These are phyloP conservation scores for Cyprinodon tularosa DNA, from an alignment of 2,113 vertebrate genomes.

Conservation along the genomic window DNA sequence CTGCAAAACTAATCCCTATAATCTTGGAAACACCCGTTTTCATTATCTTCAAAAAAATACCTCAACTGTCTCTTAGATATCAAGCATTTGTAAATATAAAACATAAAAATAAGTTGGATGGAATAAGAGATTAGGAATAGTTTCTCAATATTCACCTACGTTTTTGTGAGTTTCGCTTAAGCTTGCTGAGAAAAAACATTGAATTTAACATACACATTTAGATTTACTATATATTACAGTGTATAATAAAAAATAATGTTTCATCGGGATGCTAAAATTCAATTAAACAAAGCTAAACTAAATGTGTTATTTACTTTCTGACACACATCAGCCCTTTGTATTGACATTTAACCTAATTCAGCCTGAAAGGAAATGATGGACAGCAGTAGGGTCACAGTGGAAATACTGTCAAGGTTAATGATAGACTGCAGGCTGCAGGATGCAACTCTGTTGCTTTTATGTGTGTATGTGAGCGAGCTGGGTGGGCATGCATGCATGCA, in stretches of 20 bases:
- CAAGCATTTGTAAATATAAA: not conserved
- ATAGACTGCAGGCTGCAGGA: constrained; percentile 65
- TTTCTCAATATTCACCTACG: not conserved
- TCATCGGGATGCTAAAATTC: not conserved
- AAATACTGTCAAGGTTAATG: constrained; percentile 76
- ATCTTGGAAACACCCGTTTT: no score
- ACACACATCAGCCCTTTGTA: constrained; percentile 18
- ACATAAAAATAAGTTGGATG: not conserved
- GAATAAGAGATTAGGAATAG: not conserved
- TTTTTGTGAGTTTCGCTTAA: not conserved
- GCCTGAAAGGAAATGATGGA: constrained; percentile 34
- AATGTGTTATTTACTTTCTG: constrained; percentile 6
- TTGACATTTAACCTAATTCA: constrained; percentile 45
- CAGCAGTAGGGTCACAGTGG: constrained; percentile 53
- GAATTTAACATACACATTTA: not conserved
- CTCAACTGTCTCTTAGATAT: not conserved
- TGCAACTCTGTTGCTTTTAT: constrained; percentile 22
- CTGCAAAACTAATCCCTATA: not conserved
- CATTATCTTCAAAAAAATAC: no score
- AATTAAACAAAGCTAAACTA: no score
- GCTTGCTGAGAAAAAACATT: not conserved
- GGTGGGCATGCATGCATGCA: constrained; percentile 25
- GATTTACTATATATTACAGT: not conserved
- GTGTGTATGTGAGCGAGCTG: constrained; percentile 22
- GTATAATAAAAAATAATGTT: not conserved